A percentile compares a stretch with the other conserved stretches of the same genome.
Conservation (phyloP, 2,113 vertebrate genomes). For the Scolopax mira region DNA sequence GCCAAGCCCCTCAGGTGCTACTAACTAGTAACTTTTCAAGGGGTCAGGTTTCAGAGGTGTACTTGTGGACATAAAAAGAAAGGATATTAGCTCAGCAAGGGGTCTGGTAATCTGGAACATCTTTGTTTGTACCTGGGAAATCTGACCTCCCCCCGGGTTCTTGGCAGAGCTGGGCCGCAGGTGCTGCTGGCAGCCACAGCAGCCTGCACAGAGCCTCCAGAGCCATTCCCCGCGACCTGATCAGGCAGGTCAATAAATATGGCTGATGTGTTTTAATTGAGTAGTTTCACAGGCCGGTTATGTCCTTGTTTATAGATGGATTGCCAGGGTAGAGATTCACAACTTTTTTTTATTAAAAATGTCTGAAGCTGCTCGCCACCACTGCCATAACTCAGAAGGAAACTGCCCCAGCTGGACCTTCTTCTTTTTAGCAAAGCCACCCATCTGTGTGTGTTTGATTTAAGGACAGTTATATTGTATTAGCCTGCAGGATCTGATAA, state of each 20-base stretch:
- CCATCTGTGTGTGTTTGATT: not conserved
- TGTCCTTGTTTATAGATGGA: not conserved
- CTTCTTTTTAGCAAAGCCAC: not conserved
- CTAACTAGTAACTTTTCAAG: not conserved
- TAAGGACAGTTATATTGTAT: not conserved
- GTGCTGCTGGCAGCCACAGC: not conserved
- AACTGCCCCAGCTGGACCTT: not conserved
- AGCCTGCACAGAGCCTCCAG: fast-evolving
- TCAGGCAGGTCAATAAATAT: not conserved
- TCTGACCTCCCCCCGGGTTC: not conserved
- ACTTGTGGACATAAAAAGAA: not conserved
- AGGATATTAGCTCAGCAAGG: not conserved
- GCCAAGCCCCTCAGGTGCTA: not conserved
- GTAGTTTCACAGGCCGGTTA: not conserved
- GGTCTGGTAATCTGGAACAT: not conserved
- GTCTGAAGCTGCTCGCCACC: not conserved
- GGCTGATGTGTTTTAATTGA: not conserved
- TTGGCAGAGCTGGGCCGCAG: not conserved
- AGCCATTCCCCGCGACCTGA: not conserved
- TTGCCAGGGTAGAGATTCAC: not conserved
- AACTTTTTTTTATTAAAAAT: not conserved
- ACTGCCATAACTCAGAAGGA: not conserved
- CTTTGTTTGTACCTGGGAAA: not conserved
- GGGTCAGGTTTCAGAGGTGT: not conserved
- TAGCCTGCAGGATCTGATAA: not conserved